phyloP scores from a whole-genome alignment of 1,140 invertebrate genomes.

The Drosophila asahinai region DNA sequence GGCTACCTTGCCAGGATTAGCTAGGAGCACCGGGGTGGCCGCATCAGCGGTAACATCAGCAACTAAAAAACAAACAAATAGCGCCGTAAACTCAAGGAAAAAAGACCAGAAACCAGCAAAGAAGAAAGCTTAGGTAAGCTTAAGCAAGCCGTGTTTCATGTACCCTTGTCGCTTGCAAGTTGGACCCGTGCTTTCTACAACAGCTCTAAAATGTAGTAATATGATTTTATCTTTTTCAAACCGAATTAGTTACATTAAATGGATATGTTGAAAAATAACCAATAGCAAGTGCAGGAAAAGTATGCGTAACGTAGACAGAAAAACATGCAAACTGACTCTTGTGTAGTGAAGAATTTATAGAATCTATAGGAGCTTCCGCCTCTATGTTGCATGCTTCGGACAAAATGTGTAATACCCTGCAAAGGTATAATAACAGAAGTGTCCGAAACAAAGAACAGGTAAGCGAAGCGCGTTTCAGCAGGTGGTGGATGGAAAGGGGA shows the following conservation, averaged over 20 bases:
- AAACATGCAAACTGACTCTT: no score
- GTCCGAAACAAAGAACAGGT: constrained; percentile 48
- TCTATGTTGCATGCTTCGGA: no score
- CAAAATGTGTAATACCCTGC: no score
- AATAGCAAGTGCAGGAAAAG: no score
- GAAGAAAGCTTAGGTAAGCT: neutral
- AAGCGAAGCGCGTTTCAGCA: constrained; percentile 42
- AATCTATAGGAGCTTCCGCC: no score
- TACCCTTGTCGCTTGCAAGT: neutral
- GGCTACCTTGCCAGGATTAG: constrained; percentile 20
- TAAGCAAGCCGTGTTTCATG: neutral
- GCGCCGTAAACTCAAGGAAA: constrained; percentile 51
- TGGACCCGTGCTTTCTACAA: no score
- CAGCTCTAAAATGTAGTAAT: no score
- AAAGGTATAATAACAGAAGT: constrained; percentile 31
- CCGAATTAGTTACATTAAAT: no score
- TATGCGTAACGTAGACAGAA: no score
- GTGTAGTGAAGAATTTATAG: neutral
- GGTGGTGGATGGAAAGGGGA: neutral
- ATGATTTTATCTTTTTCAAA: no score
- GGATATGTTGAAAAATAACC: no score
- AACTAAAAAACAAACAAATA: constrained; percentile 68
- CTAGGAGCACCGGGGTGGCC: constrained; percentile 22
- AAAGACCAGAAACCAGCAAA: constrained; percentile 1
- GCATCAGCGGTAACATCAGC: constrained; percentile 50